Base-by-base conservation (phyloP, 2,797 vertebrate genomes). In the Sandelia bainsii region DNA sequence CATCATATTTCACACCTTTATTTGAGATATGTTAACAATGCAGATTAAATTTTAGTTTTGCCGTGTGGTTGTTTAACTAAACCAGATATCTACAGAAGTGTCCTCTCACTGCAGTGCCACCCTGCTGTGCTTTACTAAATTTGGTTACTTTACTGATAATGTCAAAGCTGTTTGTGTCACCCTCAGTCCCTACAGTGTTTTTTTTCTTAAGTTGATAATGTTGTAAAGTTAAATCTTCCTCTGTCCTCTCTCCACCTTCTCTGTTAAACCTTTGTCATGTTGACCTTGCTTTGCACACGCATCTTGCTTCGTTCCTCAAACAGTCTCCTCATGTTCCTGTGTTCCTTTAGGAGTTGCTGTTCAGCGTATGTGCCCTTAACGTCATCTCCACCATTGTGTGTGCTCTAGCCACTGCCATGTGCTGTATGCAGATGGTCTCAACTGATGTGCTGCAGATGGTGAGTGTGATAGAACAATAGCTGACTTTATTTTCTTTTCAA, bases 391-490 rank as follows among this genome's bases (percentile, higher is more conserved):
- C 98, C 88, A 98, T 99, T 68, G 97, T 99, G 87, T 99, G 98
- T 48, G 97, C 98, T 7, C 89, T 99, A 80, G 98, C 98, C 87
- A 99, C 98, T 0, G 98, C 98, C 56, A 98, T 98, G 96, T 99
- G 98, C 94, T 99, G 98, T 87, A 99, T 99, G 98, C 98, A 99
- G 95, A 98, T 99, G 97, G 97, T 98, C 83, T 99, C 98, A 1
- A 94, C 97, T 25, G 98, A 99, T 83, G 93, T 99, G 75, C 95
- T 99, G 86, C 98, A 97, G 91, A 97, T 99, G 97, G 98, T 99
- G 91, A 98, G 97, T 95, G 87, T 74, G 65, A 70, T 60, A 52
- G 45, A 70, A 40, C 59, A 69, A 72, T 61, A 50, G 48, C 17
- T 53, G 54, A 56, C 64, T 68, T 66, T 62, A 42, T 84, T 42